Evolutionary conservation across 2,113 vertebrate species (phyloP).

Genomic region (Phoxinus phoxinus): DNA sequence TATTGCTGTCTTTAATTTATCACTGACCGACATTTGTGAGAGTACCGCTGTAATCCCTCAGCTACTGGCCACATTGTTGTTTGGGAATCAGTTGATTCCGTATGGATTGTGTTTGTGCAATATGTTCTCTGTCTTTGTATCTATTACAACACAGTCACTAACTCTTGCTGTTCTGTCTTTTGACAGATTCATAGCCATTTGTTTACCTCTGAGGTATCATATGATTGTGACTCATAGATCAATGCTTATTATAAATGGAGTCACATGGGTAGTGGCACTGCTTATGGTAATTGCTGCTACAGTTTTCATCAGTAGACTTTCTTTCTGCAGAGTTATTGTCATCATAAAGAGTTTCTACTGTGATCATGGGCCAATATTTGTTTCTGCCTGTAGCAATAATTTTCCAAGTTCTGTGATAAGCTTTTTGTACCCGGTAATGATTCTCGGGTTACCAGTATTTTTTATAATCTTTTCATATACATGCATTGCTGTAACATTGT

Average conservation of each 20-base stretch:
- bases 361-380: conserved; percentile 67
- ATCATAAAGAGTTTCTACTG: conserved; percentile 70
- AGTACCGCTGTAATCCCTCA: conserved; percentile 68
- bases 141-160: neutral
- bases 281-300: neutral
- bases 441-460: neutral
- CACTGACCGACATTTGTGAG: conserved; percentile 60
- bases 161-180: conserved; percentile 60
- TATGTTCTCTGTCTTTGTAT: neutral
- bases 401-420: conserved; percentile 52
- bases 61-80: conserved; percentile 59
- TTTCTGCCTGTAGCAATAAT: conserved; percentile 66
- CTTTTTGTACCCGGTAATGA: neutral
- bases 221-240: conserved; percentile 61
- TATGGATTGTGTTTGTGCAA: neutral
- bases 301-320: conserved; percentile 63
- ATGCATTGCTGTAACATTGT: conserved; percentile 29
- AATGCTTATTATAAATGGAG: conserved; percentile 59
- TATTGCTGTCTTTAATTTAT: conserved; percentile 64
- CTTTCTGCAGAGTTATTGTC: conserved; percentile 66
- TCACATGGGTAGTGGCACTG: neutral
- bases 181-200: conserved; percentile 73
- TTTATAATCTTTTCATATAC: conserved; percentile 33
- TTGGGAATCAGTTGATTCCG: conserved; percentile 50
- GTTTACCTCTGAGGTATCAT: conserved; percentile 66